A percentile compares a stretch with the other conserved stretches of the same genome.
phyloP scores from a whole-genome alignment of 2,113 vertebrate genomes.

The Scalopus aquaticus region DNA sequence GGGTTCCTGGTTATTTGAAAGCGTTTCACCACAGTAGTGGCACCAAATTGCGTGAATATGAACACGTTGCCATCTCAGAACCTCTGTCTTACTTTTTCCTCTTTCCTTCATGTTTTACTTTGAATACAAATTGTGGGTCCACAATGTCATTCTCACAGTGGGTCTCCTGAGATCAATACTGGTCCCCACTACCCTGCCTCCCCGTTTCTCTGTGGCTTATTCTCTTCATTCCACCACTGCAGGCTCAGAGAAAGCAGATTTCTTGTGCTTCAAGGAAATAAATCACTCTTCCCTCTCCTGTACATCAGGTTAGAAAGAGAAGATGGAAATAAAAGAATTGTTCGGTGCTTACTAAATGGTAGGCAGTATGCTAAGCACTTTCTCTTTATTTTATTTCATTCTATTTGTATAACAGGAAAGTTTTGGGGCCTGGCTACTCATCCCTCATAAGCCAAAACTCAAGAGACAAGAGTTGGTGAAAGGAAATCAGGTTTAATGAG shows the following conservation, averaged over 20 bases:
- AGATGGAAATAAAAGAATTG: not conserved
- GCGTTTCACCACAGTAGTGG: not conserved
- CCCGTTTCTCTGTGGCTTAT: not conserved
- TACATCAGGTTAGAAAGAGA: not conserved
- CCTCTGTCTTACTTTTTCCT: not conserved
- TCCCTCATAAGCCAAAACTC: not conserved
- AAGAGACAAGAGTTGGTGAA: not conserved
- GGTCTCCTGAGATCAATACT: not conserved
- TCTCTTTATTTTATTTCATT: not conserved
- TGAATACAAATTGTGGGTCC: not conserved
- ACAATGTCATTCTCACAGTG: not conserved
- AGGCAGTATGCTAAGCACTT: not conserved
- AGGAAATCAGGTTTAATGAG: not conserved
- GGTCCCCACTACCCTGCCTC: not conserved
- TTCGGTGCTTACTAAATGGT: not conserved
- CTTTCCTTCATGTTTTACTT: not conserved
- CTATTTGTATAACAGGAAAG: not conserved
- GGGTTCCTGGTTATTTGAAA: not conserved
- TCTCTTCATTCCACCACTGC: not conserved
- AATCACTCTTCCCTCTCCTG: not conserved
- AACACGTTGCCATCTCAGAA: not conserved
- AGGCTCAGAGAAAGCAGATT: not conserved
- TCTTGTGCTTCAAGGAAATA: not conserved
- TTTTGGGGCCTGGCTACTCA: not conserved
- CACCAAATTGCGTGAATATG: not conserved